Conservation (phyloP, 2,113 vertebrate genomes). For the Ivindomyrus marchei region DNA sequence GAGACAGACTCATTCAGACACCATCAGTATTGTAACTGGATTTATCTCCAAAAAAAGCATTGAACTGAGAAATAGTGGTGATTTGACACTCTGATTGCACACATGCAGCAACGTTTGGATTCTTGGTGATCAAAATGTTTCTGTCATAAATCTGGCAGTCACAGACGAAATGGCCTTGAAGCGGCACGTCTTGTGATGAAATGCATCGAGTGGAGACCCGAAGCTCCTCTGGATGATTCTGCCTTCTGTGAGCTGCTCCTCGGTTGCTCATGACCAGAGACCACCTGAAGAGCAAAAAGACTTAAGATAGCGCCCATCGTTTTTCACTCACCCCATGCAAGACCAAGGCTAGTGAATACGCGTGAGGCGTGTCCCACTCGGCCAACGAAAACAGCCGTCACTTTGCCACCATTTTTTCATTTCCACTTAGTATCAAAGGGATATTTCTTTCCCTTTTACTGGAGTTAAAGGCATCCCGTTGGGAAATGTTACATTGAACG, state of each 20-base stretch:
- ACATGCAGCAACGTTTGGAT: constrained; percentile 54
- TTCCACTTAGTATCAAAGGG: background rate
- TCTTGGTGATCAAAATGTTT: constrained; percentile 49
- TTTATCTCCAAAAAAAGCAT: constrained; percentile 59
- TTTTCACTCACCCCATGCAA: background rate
- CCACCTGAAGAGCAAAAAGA: background rate
- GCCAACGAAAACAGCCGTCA: background rate
- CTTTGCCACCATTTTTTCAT: background rate
- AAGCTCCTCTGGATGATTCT: background rate
- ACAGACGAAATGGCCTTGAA: constrained; percentile 43
- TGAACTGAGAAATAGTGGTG: constrained; percentile 43
- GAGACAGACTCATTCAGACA: constrained; percentile 43
- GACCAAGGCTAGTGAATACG: background rate
- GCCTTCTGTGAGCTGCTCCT: background rate
- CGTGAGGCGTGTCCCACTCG: background rate
- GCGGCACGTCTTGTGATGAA: constrained; percentile 9
- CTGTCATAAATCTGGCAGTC: constrained; percentile 34
- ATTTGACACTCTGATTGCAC: background rate
- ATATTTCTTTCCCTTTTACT: constrained; percentile 8
- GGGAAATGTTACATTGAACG: background rate
- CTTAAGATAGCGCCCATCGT: background rate
- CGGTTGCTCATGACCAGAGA: background rate
- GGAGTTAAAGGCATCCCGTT: background rate
- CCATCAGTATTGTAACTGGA: constrained; percentile 46
- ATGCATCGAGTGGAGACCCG: background rate